These are phyloP conservation scores for Crotophaga sulcirostris DNA, from an alignment of 2,113 vertebrate genomes.

Conservation along the genomic window DNA sequence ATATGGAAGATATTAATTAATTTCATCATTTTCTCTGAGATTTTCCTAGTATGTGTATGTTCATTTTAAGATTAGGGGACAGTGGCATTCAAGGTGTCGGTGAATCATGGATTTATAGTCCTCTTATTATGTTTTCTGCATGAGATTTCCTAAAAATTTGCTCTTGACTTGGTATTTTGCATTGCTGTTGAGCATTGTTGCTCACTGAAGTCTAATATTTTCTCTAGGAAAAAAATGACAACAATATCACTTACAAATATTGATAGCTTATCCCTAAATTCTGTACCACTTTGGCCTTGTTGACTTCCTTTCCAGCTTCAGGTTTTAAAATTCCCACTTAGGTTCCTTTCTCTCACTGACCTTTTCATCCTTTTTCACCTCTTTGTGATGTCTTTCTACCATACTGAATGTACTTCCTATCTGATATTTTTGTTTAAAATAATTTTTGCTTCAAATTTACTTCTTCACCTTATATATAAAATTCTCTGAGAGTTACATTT, in stretches of 20 bases:
- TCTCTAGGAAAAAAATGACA: neutral
- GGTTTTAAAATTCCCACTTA: neutral
- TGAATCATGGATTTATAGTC: neutral
- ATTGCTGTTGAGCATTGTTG: neutral
- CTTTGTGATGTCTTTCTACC: neutral
- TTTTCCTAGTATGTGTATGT: neutral
- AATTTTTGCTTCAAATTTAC: neutral
- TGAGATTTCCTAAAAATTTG: neutral
- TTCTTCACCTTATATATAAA: neutral
- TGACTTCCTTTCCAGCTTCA: neutral
- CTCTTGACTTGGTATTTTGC: neutral
- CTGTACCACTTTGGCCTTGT: neutral
- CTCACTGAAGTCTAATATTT: neutral
- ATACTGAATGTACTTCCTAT: neutral
- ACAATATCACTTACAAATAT: neutral
- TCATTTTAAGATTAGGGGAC: neutral
- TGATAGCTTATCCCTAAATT: neutral
- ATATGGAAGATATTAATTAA: rapidly evolving
- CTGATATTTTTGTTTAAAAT: neutral
- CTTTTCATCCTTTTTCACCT: neutral
- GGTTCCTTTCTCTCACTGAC: neutral
- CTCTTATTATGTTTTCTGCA: neutral
- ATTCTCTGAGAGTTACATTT: neutral
- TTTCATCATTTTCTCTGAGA: neutral
- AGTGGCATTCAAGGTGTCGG: neutral